A percentile compares a stretch with the other conserved stretches of the same genome.
These are phyloP conservation scores for Girardinus metallicus DNA, from an alignment of 2,797 vertebrate genomes.

Conservation along the genomic window DNA sequence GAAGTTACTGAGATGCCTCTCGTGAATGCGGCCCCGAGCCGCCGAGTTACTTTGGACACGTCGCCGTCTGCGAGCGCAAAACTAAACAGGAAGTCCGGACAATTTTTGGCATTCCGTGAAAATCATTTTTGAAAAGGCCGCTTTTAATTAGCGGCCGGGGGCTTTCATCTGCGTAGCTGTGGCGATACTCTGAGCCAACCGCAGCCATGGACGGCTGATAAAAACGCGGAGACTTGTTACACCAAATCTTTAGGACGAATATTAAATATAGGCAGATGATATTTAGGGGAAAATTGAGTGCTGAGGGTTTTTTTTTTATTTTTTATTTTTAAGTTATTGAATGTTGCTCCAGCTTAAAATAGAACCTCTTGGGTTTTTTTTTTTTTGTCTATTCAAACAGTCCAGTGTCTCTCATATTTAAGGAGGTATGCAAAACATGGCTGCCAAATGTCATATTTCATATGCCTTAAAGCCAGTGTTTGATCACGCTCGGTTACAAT, in stretches of 20 bases:
- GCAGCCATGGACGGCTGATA: not conserved
- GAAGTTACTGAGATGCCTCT: constrained; percentile 7
- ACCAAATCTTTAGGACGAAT: not conserved
- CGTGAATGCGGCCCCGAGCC: not conserved
- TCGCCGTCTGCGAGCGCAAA: not conserved
- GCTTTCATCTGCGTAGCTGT: not conserved
- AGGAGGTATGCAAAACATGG: not conserved
- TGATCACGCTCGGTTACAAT: not conserved
- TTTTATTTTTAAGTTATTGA: not conserved
- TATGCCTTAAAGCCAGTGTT: not conserved
- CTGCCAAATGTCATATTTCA: not conserved
- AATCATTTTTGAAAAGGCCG: too few species aligned
- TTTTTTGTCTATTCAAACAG: not conserved
- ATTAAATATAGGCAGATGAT: too few species aligned
- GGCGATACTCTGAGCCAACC: not conserved
- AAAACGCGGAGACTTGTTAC: not conserved
- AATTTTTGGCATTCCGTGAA: not conserved
- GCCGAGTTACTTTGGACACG: not conserved
- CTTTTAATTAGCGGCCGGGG: not conserved
- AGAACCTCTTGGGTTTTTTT: not conserved
- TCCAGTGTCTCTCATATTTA: not conserved
- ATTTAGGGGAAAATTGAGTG: not conserved
- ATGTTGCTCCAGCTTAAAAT: not conserved
- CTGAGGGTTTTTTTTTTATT: not conserved
- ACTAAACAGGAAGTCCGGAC: not conserved